Percentiles rank a stretch among this genome's conserved stretches.
Evolutionary conservation across 2,113 vertebrate species (phyloP).

Genomic region (Sinocyclocheilus grahami): DNA sequence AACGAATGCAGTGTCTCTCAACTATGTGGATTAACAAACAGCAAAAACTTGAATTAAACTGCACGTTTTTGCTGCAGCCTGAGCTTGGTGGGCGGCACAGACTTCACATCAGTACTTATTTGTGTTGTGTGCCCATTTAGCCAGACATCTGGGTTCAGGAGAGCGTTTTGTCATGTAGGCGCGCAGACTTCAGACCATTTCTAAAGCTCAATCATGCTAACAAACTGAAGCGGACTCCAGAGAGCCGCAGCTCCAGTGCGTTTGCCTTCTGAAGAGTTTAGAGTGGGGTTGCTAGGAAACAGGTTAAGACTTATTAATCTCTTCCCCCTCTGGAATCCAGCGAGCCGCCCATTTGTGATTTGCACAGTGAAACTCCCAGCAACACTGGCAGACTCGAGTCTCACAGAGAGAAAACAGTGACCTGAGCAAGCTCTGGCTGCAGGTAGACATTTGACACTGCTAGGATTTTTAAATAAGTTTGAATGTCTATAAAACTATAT

Average conservation of each 20-base stretch:
- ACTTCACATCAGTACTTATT: not conserved
- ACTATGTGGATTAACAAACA: not conserved
- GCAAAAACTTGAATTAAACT: not conserved
- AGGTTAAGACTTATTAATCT: slow-evolving; percentile 57
- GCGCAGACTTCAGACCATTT: not conserved
- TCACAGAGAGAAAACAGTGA: slow-evolving; percentile 10
- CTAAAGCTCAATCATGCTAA: slow-evolving; percentile 22
- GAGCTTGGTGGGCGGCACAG: not conserved
- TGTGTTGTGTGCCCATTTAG: not conserved
- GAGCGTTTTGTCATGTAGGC: not conserved
- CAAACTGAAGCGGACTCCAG: slow-evolving; percentile 11
- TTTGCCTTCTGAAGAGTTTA: slow-evolving; percentile 23
- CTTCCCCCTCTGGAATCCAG: slow-evolving; percentile 45
- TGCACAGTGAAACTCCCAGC: not conserved
- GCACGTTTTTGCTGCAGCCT: not conserved
- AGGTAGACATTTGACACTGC: not conserved
- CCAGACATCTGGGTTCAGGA: not conserved
- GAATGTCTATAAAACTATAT: not conserved
- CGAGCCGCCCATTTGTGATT: slow-evolving; percentile 39
- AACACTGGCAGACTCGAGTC: slow-evolving; percentile 31
- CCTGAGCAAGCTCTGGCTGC: not conserved
- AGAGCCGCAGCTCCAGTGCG: slow-evolving; percentile 36
- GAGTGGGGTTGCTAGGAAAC: slow-evolving; percentile 60
- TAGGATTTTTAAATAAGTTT: not conserved
- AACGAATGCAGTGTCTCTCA: not conserved